Evolutionary conservation across 1,140 invertebrate genomes (phyloP).

Genomic region (Macrotrachela quadricornifera): DNA sequence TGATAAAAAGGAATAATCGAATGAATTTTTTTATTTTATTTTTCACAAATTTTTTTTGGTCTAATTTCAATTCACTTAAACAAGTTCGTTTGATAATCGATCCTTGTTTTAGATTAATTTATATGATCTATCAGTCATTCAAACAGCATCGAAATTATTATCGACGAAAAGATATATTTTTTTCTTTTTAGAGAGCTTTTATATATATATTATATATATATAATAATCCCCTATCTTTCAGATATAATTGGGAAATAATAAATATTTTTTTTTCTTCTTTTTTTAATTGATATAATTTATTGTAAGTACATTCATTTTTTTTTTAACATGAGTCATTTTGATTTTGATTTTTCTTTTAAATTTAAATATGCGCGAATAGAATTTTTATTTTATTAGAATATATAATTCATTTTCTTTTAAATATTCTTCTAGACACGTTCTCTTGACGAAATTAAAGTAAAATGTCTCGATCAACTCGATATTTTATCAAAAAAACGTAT

Average conservation of each 20-base stretch:
- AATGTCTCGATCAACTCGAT: constrained; percentile 24
- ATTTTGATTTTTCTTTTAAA: neutral
- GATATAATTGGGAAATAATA: neutral
- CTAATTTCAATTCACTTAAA: neutral
- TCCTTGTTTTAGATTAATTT: too few species aligned
- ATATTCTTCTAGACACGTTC: constrained; percentile 11
- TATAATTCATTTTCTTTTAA: too few species aligned
- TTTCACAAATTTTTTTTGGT: neutral
- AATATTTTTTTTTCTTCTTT: neutral
- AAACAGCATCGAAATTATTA: too few species aligned
- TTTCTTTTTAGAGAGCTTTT: too few species aligned
- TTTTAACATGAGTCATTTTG: neutral
- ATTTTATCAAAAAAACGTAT: constrained; percentile 30
- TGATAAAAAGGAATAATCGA: neutral
- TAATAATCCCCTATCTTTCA: too few species aligned
- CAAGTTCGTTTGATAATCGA: too few species aligned
- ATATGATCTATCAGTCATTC: too few species aligned
- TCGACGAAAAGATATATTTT: too few species aligned
- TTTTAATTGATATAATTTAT: neutral
- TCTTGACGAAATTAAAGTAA: constrained; percentile 18
- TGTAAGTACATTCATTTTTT: neutral
- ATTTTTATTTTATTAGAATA: constrained; percentile 10
- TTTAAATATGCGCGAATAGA: neutral
- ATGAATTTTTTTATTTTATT: neutral
- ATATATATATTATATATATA: too few species aligned